A percentile compares a stretch with the other conserved stretches of the same genome.
These are phyloP conservation scores for Dicrostonyx torquatus DNA, from an alignment of 2,797 vertebrate genomes.

Conservation along the genomic window DNA sequence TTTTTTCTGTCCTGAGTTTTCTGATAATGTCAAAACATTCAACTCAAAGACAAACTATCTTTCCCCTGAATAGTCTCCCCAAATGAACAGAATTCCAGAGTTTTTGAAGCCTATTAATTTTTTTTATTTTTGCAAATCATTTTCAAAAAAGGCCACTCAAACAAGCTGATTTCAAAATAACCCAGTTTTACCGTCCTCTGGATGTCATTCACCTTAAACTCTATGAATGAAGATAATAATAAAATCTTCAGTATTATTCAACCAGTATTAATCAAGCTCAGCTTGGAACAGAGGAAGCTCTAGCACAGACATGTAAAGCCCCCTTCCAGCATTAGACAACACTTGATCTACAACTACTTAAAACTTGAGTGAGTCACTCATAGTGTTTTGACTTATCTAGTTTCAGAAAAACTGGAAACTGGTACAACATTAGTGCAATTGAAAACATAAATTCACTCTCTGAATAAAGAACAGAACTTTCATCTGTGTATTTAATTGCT, in stretches of 20 bases:
- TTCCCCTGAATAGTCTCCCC: not conserved
- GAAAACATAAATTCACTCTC: slow-evolving; percentile 76
- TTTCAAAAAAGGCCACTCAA: not conserved
- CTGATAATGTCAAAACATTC: not conserved
- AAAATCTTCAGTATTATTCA: not conserved
- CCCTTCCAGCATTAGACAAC: not conserved
- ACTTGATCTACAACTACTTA: not conserved
- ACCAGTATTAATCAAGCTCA: not conserved
- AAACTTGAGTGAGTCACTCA: slow-evolving; percentile 8
- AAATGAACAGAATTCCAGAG: not conserved
- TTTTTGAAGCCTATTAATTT: not conserved
- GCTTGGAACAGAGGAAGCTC: not conserved
- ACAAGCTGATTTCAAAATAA: not conserved
- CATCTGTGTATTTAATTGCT: slow-evolving; percentile 81
- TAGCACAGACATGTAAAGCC: not conserved
- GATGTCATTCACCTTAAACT: not conserved
- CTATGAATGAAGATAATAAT: not conserved
- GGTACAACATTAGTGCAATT: slow-evolving; percentile 70
- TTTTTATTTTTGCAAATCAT: not conserved
- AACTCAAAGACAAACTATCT: not conserved
- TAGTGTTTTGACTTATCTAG: slow-evolving; percentile 52
- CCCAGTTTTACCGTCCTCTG: not conserved
- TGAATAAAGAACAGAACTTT: slow-evolving; percentile 81
- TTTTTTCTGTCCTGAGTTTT: not conserved
- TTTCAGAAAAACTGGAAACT: slow-evolving; percentile 64